These are phyloP conservation scores for Chrysochloris asiatica DNA, from an alignment of 2,113 vertebrate species.

Conservation along the genomic window DNA sequence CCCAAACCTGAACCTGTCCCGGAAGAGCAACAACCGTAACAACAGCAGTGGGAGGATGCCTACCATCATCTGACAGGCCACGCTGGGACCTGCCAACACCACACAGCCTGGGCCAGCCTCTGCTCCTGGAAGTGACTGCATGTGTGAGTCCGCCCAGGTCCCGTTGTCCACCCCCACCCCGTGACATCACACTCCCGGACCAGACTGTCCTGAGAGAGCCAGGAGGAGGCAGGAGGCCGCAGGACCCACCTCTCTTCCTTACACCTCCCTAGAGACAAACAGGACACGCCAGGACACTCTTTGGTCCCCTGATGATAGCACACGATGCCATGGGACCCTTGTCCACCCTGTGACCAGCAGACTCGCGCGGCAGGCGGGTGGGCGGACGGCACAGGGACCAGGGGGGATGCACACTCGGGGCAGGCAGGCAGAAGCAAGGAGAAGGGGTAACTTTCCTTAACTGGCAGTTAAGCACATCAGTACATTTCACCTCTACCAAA, in stretches of 20 bases:
- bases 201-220: conserved; percentile 41
- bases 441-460: conserved; percentile 67
- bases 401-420: no score
- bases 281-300: conserved; percentile 38
- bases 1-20: conserved; percentile 95
- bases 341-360: not conserved
- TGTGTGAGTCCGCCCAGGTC: conserved; percentile 72
- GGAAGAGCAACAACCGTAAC: conserved; percentile 93
- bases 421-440: conserved; percentile 64
- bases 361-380: not conserved
- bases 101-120: conserved; percentile 45
- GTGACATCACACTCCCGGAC: not conserved
- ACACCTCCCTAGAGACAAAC: not conserved
- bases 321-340: not conserved
- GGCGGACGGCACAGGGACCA: not conserved
- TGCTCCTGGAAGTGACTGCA: conserved; percentile 65
- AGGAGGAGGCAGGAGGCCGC: conserved; percentile 75
- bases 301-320: conserved; percentile 53
- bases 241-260: conserved; percentile 49
- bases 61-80: conserved; percentile 85
- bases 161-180: conserved; percentile 57
- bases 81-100: not conserved
- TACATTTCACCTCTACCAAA: conserved; percentile 86
- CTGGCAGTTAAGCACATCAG: conserved; percentile 86
- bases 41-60: conserved; percentile 90